Conservation (phyloP, 1,140 invertebrate species). For the Diabrotica undecimpunctata region DNA sequence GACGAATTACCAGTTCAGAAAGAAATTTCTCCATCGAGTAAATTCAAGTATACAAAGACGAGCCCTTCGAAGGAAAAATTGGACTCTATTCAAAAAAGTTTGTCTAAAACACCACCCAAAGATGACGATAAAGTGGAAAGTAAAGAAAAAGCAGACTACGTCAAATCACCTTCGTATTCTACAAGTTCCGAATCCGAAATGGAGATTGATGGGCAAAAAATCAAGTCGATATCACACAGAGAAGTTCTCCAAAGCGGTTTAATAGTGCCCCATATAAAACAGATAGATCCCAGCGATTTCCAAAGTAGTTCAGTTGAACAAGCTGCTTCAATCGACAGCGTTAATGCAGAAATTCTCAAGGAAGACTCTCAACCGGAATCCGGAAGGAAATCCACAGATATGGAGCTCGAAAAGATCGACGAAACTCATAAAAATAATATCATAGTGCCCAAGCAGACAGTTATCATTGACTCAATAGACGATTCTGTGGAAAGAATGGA, state of each 20-base stretch:
- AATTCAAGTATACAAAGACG: slow-evolving; percentile 43
- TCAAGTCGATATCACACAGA: slow-evolving; percentile 45
- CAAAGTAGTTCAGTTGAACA: slow-evolving; percentile 20
- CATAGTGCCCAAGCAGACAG: slow-evolving; percentile 6
- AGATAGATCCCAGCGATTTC: slow-evolving; percentile 45
- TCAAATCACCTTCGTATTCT: slow-evolving; percentile 28
- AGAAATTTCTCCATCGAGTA: slow-evolving; percentile 34
- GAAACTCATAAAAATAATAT: slow-evolving; percentile 20
- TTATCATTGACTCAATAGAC: neutral
- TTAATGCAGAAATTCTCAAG: neutral
- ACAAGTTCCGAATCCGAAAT: slow-evolving; percentile 46
- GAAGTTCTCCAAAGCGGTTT: slow-evolving; percentile 38
- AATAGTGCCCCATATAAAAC: slow-evolving; percentile 40
- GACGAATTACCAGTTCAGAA: slow-evolving; percentile 48
- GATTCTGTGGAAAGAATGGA: neutral
- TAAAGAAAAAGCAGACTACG: slow-evolving; percentile 41
- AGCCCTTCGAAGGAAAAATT: slow-evolving; percentile 39
- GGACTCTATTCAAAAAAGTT: slow-evolving; percentile 16
- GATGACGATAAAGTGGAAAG: slow-evolving; percentile 42
- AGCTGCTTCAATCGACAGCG: neutral
- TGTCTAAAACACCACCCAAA: slow-evolving; percentile 25
- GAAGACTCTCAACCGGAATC: slow-evolving; percentile 15
- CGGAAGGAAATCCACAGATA: slow-evolving; percentile 34
- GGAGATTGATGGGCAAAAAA: slow-evolving; percentile 47
- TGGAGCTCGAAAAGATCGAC: slow-evolving; percentile 37